Evolutionary conservation across 35 echinoderm and acorn worm species (phyloP).

Genomic region (Anneissia japonica): DNA sequence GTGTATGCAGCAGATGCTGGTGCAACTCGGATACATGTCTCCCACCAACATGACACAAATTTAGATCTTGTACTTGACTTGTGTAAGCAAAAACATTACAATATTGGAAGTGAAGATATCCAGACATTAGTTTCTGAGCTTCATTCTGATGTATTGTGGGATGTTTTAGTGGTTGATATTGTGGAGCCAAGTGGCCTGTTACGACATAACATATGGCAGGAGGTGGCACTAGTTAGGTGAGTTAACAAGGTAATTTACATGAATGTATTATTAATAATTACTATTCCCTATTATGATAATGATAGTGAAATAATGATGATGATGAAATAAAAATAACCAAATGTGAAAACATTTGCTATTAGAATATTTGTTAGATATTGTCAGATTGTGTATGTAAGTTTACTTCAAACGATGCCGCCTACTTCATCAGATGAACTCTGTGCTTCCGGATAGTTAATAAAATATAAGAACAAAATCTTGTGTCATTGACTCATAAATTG

Average conservation of each 20-base stretch:
- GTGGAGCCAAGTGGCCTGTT: background rate
- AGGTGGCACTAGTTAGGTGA: background rate
- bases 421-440: too few relatives aligned
- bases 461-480: too few relatives aligned
- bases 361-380: too few relatives aligned
- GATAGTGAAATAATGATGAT: too few relatives aligned
- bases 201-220: background rate
- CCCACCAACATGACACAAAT: background rate
- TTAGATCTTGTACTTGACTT: background rate
- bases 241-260: background rate
- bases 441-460: too few relatives aligned
- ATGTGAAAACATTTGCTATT: too few relatives aligned
- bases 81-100: background rate
- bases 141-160: background rate
- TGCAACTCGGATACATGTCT: background rate
- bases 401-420: too few relatives aligned
- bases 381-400: too few relatives aligned
- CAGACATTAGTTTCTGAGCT: background rate
- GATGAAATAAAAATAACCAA: too few relatives aligned
- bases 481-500: too few relatives aligned
- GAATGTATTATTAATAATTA: too few relatives aligned
- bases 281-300: too few relatives aligned
- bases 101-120: background rate
- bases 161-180: conserved; percentile 10
- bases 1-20: conserved; percentile 7